Percentiles rank a stretch among this genome's conserved stretches.
Conservation (phyloP, 2,888 invertebrate genomes). For the Drosophila koepferae region DNA sequence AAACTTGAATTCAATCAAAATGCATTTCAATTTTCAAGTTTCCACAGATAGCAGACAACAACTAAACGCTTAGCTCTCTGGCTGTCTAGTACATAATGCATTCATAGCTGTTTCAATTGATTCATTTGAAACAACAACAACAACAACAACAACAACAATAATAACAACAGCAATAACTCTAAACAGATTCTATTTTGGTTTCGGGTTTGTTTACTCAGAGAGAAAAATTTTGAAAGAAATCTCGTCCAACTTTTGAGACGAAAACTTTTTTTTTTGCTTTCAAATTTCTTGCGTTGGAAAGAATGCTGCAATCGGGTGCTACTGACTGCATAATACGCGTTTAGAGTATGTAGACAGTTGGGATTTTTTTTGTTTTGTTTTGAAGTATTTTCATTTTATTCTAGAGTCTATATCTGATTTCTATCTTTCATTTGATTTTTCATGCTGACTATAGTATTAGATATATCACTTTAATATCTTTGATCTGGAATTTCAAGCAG, state of each 20-base stretch:
- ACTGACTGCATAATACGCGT: background rate
- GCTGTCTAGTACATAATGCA: slow-evolving; percentile 1
- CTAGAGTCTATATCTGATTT: too few species aligned
- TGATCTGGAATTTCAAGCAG: too few species aligned
- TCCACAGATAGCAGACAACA: background rate
- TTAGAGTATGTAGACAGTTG: too few species aligned
- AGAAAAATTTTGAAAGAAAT: slow-evolving; percentile 5
- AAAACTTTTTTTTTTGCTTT: slow-evolving; percentile 13
- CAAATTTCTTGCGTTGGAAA: background rate
- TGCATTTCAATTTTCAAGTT: background rate
- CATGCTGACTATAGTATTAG: too few species aligned
- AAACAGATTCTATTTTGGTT: slow-evolving; percentile 35
- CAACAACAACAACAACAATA: background rate
- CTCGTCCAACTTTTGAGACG: slow-evolving; percentile 9
- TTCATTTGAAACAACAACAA: slow-evolving; percentile 11
- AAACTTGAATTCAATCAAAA: background rate
- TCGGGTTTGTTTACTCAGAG: slow-evolving; percentile 23
- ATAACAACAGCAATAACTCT: background rate
- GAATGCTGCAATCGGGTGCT: too few species aligned
- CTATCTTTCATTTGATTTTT: too few species aligned
- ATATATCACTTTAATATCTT: too few species aligned
- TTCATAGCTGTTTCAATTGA: slow-evolving; percentile 3
- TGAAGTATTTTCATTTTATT: too few species aligned
- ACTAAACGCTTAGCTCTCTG: background rate
- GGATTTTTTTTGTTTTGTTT: too few species aligned